phyloP scores from a whole-genome alignment of 2,888 invertebrate species.

The Ectemnius cavifrons region DNA sequence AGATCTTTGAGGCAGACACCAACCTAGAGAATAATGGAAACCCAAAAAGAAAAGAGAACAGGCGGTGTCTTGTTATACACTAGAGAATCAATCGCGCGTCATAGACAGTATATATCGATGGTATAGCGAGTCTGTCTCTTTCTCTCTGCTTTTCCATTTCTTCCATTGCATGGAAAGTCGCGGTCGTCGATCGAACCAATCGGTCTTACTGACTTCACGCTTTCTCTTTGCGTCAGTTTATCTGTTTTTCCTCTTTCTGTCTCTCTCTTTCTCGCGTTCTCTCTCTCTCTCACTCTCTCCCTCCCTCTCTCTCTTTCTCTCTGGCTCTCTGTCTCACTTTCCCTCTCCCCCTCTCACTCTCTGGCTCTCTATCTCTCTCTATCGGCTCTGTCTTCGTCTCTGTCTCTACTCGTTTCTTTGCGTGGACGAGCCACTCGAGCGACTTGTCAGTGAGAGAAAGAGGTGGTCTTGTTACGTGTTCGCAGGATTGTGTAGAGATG shows the following conservation, averaged over 20 bases:
- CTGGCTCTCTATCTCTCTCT: background rate
- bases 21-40: conserved; percentile 44
- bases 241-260: conserved; percentile 26
- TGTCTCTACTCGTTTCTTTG: conserved; percentile 9
- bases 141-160: conserved; percentile 23
- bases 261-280: background rate
- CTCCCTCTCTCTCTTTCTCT: background rate
- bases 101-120: conserved; percentile 17
- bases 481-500: conserved; percentile 20
- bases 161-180: conserved; percentile 5
- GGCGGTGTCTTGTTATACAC: conserved; percentile 40
- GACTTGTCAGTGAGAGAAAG: background rate
- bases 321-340: background rate
- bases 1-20: conserved; percentile 49
- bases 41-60: conserved; percentile 41
- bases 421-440: background rate
- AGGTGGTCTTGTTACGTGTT: background rate
- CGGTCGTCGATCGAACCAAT: conserved; percentile 13
- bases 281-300: background rate
- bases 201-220: background rate
- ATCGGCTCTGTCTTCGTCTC: conserved; percentile 7
- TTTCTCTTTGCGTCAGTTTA: conserved; percentile 23
- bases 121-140: conserved; percentile 28
- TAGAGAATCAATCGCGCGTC: conserved; percentile 22
- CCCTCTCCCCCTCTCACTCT: conserved; percentile 17